Evolutionary conservation across 2,888 invertebrate species (phyloP), one percentile per base, ranked within the genome.

Genomic region (Apoderus coryli): DNA sequence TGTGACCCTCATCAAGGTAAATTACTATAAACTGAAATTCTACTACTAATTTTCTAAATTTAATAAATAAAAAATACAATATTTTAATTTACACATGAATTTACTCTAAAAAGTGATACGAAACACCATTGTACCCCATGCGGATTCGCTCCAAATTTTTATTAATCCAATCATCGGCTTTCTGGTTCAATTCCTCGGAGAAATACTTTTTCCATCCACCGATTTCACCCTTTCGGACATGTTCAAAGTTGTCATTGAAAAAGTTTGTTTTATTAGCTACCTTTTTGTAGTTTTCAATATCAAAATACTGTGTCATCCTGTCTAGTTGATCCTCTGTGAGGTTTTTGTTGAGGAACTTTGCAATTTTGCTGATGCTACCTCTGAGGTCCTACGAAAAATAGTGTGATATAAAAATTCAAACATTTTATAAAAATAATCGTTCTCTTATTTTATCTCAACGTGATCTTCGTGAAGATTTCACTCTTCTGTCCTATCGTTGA

Each of bases 221-320:
- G 3, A 25, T 19, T 25, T 30, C 10, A 5, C 30, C 30, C 16
- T 30, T 30, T 7, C 25, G 14, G 5, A 30, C 30, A 12, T 30
- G 30, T 23, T 30, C 30, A 16, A 30, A 30, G 15, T 30, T 30
- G 10, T 30, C 30, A 12, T 30, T 30, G 19, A 30, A 30, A 11
- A 30, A 30, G 12, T 30, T 30, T n/a, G 24, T 30, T 12, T 25
- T 25, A 16, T 25, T 24, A 9, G 30, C 19, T 16, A 30, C 25
- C 13, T 30, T 30, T 25, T 30, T 30, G 5, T 30, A 30, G 12
- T 30, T 30, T 13, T 22, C n/a, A 12, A 30, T 25, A 12, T 10
- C 13, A 7, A 30, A 30, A n/a, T 25, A 30, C 3, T 30, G 25
- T 15, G 16, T 16, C 14, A 30, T 25, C 16, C 19, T 19, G 4